Base-by-base conservation (phyloP, 2,797 vertebrate species). In the Cirrhinus mrigala region DNA sequence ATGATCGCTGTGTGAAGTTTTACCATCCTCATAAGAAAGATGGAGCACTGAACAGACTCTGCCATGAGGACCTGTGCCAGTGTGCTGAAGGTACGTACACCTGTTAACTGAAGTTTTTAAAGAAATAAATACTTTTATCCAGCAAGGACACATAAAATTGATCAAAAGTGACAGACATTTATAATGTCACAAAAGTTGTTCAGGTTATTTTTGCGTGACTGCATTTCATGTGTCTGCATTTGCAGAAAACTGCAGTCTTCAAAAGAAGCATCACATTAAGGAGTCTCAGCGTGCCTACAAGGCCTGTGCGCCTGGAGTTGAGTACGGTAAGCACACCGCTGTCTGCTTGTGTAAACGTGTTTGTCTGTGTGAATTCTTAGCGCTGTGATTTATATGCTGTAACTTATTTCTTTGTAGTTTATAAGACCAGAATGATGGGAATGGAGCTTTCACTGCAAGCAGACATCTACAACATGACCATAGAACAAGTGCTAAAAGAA, bases 171-270 rank as follows among this genome's bases (percentile, higher is more conserved):
- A 56, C 54, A 22, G 8, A 3, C 2, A 9, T 22, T 56, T 56
- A 56, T 56, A 56, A 9, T 3, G 8, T 40, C 40, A 40, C 40
- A 40, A 40, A 40, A 40, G 40, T 1, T 33, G 33, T 33, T 33
- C 33, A 33, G 4, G 15, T 29, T 0, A 33, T 33, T 0, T 37
- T 27, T 52, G n/a, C 11, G 50, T 52, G 12, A 16, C 20, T 44
- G 56, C n/a, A n/a, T n/a, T n/a, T n/a, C n/a, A n/a, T 64, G 64
- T 0, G 4, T 83, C 22, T 85, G 7, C 71, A 7, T 73, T 86
- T 1, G n/a, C 68, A 90, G 89, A 87, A 80, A 90, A 88, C 77
- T 90, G 89, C 81, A 88, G 88, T 75, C 6, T 87, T 16, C 88
- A 90, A 33, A 89, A 58, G 64, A 89, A 87, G 77, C 4, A 76